Percentiles rank a stretch among this genome's conserved stretches.
Conservation (phyloP, 1,140 invertebrate species). For the Cherax quadricarinatus region DNA sequence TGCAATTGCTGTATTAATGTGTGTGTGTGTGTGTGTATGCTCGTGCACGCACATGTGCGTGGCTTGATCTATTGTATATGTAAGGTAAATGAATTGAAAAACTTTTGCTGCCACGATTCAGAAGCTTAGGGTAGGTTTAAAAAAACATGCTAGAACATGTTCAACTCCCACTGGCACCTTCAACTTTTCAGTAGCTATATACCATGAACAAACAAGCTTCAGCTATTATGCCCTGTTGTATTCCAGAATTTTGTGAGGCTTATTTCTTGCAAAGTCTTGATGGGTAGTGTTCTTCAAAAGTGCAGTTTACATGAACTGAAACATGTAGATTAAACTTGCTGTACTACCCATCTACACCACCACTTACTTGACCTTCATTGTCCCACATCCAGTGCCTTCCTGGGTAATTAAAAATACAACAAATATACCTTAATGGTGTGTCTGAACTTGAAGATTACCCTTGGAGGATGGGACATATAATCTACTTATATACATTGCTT, state of each 20-base stretch:
- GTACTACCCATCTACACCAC: not conserved
- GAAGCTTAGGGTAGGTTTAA: constrained; percentile 18
- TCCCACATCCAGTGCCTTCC: not conserved
- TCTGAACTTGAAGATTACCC: constrained; percentile 6
- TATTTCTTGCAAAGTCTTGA: constrained; percentile 9
- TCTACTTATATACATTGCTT: constrained; percentile 41
- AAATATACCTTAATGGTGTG: not conserved
- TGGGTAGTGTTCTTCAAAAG: not conserved
- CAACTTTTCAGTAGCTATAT: constrained; percentile 27
- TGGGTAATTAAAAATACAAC: not conserved
- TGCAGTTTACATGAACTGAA: not conserved
- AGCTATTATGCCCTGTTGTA: constrained; percentile 26
- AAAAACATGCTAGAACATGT: not conserved
- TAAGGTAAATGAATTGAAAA: constrained; percentile 52
- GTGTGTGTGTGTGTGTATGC: constrained; percentile 44
- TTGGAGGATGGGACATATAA: constrained; percentile 19
- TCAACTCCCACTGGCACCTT: constrained; percentile 11
- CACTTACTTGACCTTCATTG: not conserved
- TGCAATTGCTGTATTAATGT: constrained; percentile 67
- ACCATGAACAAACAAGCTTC: constrained; percentile 28
- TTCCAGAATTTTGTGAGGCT: constrained; percentile 19
- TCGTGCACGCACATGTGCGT: not conserved
- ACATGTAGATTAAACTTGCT: not conserved
- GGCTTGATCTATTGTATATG: constrained; percentile 56
- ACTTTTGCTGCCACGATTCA: constrained; percentile 27